Evolutionary conservation across 1,140 invertebrate genomes (phyloP), one percentile per base, ranked within the genome.

Genomic region (Ylistrum balloti): DNA sequence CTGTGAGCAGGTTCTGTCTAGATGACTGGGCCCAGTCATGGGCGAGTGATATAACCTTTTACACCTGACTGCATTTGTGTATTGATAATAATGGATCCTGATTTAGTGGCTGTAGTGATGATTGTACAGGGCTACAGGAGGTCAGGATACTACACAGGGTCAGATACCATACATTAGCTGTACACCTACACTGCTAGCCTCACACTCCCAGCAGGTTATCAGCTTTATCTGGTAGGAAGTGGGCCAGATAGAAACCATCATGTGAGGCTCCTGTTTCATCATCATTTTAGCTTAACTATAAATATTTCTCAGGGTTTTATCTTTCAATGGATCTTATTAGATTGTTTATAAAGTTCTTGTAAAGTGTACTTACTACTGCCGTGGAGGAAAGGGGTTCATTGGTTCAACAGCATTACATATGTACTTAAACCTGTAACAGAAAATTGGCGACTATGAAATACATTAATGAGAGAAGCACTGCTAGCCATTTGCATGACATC

Each of bases 41-140:
- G 56, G 5, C 28, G 56, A 74, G 56, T n/a, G 56, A 28, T 74
- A 74, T 74, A 74, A 74, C 56, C 22, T 74, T 74, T 74, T 74
- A 74, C 56, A 74, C 56, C 22, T 74, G 56, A 74, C 56, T 74
- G 56, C 56, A 74, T n/a, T n/a, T 74, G n/a, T 74, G 22, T 74
- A 74, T 74, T 74, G 56, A 74, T 74, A 45, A 45, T 45, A 45
- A 45, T 45, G 41, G 41, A 45, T 13, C 41, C 17, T 45, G 20
- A 45, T 45, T 17, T 45, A 17, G 17, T 45, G 41, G 17, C 9
- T 45, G 41, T 9, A 45, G 41, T 45, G 17, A 17, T 45, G 17
- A 13, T 9, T 45, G 17, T 74, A 74, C 56, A 74, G 56, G 56
- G 56, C 17, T 45, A 45, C 41, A 45, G 41, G 41, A 45, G 41